These are phyloP conservation scores for Limnephilus marmoratus DNA, from an alignment of 2,888 invertebrate species.

Conservation along the genomic window DNA sequence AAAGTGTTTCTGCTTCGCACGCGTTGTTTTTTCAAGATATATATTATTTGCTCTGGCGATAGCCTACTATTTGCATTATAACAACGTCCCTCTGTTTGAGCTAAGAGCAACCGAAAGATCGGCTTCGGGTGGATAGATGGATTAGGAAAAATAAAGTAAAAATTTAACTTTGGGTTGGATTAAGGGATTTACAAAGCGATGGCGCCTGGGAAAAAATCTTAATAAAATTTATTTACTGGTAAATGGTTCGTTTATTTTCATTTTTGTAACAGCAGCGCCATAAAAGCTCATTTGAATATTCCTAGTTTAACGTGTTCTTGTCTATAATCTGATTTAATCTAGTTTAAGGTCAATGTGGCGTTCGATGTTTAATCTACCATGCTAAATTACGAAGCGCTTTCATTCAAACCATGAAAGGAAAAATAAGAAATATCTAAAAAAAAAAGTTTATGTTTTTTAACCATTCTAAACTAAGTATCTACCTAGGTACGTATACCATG, in stretches of 20 bases:
- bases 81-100: not conserved
- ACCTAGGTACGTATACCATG: too few species aligned
- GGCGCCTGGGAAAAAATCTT: not conserved
- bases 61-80: conserved; percentile 59
- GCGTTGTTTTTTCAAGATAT: conserved; percentile 34
- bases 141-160: not conserved
- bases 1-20: conserved; percentile 50
- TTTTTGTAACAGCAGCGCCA: not conserved
- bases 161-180: conserved; percentile 15
- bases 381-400: not conserved
- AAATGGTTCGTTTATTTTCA: not conserved
- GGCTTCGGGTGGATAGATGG: not conserved
- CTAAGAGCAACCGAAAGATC: not conserved
- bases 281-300: not conserved
- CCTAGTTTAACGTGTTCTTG: not conserved
- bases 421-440: too few species aligned
- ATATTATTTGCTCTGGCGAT: conserved; percentile 55
- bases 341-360: not conserved
- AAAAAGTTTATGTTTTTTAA: too few species aligned
- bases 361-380: not conserved
- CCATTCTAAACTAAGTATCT: too few species aligned
- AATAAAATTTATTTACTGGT: not conserved
- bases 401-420: not conserved
- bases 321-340: not conserved
- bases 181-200: not conserved